Percentiles rank a stretch among this genome's conserved stretches.
Evolutionary conservation across 1,140 invertebrate genomes (phyloP).

Genomic region (Diuraphis noxia): DNA sequence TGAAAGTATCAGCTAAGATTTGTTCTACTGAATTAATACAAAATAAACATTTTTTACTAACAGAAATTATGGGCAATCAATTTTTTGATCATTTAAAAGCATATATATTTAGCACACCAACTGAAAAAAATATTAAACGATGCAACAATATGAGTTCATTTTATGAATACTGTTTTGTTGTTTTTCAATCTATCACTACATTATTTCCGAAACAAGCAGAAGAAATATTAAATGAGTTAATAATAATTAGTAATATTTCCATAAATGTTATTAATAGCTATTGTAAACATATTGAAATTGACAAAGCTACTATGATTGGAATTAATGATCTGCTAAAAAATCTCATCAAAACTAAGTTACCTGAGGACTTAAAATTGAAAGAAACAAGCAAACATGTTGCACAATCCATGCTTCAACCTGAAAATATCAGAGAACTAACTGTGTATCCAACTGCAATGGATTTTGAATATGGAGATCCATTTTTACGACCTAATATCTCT

Average conservation of each 20-base stretch:
- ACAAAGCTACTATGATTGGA: conserved; percentile 7
- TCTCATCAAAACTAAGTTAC: conserved; percentile 23
- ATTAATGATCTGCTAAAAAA: conserved; percentile 47
- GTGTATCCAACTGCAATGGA: conserved; percentile 53
- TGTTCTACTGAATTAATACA: conserved; percentile 39
- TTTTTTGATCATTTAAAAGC: conserved; percentile 46
- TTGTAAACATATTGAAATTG: conserved; percentile 38
- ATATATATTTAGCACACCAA: conserved; percentile 11
- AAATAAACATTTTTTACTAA: conserved; percentile 29
- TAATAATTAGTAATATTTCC: conserved; percentile 37
- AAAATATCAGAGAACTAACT: conserved; percentile 54
- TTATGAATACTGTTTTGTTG: conserved; percentile 24
- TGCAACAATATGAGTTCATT: conserved; percentile 45
- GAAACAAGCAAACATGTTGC: conserved; percentile 43
- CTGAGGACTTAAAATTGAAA: conserved; percentile 26
- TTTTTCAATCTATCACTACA: conserved; percentile 46
- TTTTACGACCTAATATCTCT: conserved; percentile 66
- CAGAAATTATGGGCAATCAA: not conserved
- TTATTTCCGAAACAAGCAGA: conserved; percentile 50
- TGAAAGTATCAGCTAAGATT: conserved; percentile 45
- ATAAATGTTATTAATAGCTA: conserved; percentile 39
- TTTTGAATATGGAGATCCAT: conserved; percentile 56
- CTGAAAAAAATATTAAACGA: conserved; percentile 31
- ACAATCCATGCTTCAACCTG: conserved; percentile 42
- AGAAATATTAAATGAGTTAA: conserved; percentile 43